phyloP scores from a whole-genome alignment of 2,888 invertebrate species.

The Hemistola chrysoprasaria region DNA sequence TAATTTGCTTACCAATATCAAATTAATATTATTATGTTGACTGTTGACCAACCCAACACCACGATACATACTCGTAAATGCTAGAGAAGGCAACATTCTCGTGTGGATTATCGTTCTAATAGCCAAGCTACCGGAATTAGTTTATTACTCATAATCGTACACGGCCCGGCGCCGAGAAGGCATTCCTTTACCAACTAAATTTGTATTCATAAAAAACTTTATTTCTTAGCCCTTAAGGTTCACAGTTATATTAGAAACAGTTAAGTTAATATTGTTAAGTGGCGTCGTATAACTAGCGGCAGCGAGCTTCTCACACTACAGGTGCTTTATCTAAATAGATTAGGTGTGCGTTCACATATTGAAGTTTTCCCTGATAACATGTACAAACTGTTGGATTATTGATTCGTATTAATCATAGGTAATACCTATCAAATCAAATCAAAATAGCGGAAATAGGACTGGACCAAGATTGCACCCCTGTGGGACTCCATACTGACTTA shows the following conservation, averaged over 20 bases:
- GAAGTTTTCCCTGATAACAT: too few species aligned
- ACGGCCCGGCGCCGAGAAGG: constrained; percentile 72
- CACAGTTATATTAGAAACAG: constrained; percentile 7
- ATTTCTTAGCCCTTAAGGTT: constrained; percentile 1
- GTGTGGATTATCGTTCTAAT: constrained; percentile 65
- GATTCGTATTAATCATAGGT: too few species aligned
- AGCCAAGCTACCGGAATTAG: constrained; percentile 75
- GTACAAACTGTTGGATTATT: too few species aligned
- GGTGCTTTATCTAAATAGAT: constrained; percentile 48
- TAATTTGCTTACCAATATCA: too few species aligned
- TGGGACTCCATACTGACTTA: too few species aligned
- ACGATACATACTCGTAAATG: not conserved
- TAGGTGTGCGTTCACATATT: constrained; percentile 6
- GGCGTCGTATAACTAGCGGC: constrained; percentile 34
- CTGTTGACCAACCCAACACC: too few species aligned
- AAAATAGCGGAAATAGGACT: too few species aligned
- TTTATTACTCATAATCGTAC: constrained; percentile 74
- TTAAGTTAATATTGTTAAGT: too few species aligned
- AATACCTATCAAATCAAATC: too few species aligned
- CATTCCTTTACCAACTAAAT: constrained; percentile 55
- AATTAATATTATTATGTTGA: too few species aligned
- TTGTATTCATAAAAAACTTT: constrained; percentile 20
- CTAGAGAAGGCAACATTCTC: constrained; percentile 39
- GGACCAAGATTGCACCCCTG: too few species aligned
- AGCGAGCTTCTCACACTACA: constrained; percentile 68